These are phyloP conservation scores for Trichechus manatus DNA, from an alignment of 2,113 vertebrate genomes.

Conservation along the genomic window DNA sequence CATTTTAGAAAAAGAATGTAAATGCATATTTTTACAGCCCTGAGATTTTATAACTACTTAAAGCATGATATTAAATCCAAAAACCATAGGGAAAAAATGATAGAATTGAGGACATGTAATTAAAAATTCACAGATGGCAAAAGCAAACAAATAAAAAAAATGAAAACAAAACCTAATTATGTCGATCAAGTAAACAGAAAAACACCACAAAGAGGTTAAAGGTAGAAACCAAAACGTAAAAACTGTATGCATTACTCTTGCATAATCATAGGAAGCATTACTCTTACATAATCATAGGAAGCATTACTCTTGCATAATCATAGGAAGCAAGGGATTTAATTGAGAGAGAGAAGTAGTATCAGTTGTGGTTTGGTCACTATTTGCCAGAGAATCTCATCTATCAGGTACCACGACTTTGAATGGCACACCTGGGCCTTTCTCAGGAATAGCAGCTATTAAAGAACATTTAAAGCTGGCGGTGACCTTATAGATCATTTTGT, in stretches of 20 bases:
- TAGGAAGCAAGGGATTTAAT: not conserved
- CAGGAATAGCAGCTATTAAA: not conserved
- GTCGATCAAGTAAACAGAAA: not conserved
- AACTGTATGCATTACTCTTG: not conserved
- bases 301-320: not conserved
- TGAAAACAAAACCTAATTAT: not conserved
- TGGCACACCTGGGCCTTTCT: not conserved
- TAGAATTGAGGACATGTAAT: not conserved
- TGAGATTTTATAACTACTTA: constrained; percentile 61
- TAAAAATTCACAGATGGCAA: constrained; percentile 46
- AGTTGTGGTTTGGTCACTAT: not conserved
- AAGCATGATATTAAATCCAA: constrained; percentile 23
- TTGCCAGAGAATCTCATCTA: not conserved
- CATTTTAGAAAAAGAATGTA: not conserved
- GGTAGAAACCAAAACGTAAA: not conserved
- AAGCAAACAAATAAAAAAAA: constrained; percentile 23
- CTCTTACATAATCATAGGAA: not conserved
- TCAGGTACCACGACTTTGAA: not conserved
- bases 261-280: not conserved
- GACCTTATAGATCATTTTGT: constrained; percentile 54
- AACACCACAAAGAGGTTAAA: not conserved
- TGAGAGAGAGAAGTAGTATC: not conserved
- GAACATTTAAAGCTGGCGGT: constrained; percentile 27
- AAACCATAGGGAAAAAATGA: not conserved
- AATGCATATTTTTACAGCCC: constrained; percentile 22